Evolutionary conservation across 1,140 invertebrate species (phyloP).

Genomic region (Telenomus remus): DNA sequence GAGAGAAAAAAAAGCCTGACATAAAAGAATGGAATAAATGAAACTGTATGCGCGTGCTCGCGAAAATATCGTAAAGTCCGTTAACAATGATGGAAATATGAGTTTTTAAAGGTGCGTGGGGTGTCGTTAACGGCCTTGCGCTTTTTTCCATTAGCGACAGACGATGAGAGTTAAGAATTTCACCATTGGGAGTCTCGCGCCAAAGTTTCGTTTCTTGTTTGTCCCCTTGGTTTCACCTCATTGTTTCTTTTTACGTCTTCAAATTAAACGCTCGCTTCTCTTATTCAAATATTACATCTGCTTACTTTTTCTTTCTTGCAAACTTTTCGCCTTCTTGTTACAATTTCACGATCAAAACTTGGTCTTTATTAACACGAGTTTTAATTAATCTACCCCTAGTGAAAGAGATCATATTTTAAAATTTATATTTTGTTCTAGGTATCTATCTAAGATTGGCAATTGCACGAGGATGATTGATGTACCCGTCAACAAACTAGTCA

Average conservation of each 20-base stretch:
- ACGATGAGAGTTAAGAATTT: constrained; percentile 44
- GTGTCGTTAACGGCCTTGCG: constrained; percentile 67
- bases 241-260: constrained; percentile 34
- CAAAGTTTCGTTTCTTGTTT: constrained; percentile 7
- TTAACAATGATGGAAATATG: constrained; percentile 73
- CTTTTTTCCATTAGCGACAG: constrained; percentile 57
- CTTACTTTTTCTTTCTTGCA: too few species aligned
- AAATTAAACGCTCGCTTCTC: constrained; percentile 23
- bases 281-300: constrained; percentile 14
- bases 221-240: constrained; percentile 30
- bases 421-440: too few species aligned
- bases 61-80: constrained; percentile 64
- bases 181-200: constrained; percentile 52
- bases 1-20: constrained; percentile 19
- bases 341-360: too few species aligned
- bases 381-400: too few species aligned
- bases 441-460: too few species aligned
- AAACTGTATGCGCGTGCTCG: constrained; percentile 52
- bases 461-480: too few species aligned
- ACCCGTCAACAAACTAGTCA: constrained; percentile 61
- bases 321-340: too few species aligned
- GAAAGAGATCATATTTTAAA: too few species aligned
- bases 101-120: constrained; percentile 70
- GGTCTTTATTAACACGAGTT: too few species aligned
- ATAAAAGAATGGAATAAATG: constrained; percentile 10